Base-by-base conservation (phyloP, 2,797 vertebrate species). In the Manis pentadactyla region DNA sequence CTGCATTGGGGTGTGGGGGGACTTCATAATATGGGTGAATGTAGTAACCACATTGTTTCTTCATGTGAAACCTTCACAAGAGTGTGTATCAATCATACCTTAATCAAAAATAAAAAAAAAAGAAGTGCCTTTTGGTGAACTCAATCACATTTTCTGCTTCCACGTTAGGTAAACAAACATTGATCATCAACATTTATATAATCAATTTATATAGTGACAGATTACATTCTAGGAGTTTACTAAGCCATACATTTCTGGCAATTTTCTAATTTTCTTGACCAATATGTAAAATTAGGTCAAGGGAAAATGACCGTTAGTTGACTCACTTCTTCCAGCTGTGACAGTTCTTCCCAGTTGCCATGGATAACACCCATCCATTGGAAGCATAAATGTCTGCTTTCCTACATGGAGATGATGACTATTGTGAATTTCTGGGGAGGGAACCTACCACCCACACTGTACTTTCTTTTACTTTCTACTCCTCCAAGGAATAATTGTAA, bases 301-400 rank as follows among this genome's bases (percentile, higher is more conserved):
- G 88, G 90, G 93, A 98, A 97, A 98, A 97, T 39, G 42, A 90
- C 94, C 84, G 95, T 98, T 96, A 90, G 95, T 97, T 98, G 98
- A 96, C 95, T 98, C 96, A 98, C 87, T 92, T 96, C 39, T 97
- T 87, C 93, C 81, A 94, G 46, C 61, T 94, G 96, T 86, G 96
- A 96, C 69, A 75, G 1, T 66, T n/a, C n/a, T 96, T 97, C 92
- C 88, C 69, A 86, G 98, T 98, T 98, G 95, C 97, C 49, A 81
- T 89, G 95, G 78, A 7, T 42, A 97, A 88, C 29, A 51, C 55
- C 90, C 94, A 46, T n/a, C 97, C 75, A 94, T 87, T 86, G 96
- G 71, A 96, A 92, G 90, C 96, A 74, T 29, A 96, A 66, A 79
- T 84, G 95, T 97, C 94, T 95, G 74, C 61, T 89, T 66, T 97